phyloP scores from a whole-genome alignment of 2,888 invertebrate species.

The Schizotus pectinicornis region DNA sequence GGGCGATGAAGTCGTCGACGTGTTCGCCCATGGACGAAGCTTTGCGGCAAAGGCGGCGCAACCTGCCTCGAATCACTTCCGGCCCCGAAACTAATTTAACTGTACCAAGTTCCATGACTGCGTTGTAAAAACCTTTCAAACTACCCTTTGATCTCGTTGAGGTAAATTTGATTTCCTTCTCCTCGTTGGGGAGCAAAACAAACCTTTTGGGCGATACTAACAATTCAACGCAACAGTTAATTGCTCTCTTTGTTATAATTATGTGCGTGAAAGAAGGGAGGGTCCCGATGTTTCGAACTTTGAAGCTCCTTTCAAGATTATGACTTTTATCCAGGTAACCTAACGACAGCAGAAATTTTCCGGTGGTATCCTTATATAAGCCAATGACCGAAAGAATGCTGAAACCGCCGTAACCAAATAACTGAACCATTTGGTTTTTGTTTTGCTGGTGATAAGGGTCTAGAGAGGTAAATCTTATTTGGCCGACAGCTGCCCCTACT shows the following conservation, averaged over 20 bases:
- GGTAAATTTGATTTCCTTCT: conserved; percentile 44
- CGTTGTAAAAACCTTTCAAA: conserved; percentile 39
- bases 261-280: conserved; percentile 61
- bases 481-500: conserved; percentile 62
- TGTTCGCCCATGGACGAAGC: conserved; percentile 37
- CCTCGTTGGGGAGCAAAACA: conserved; percentile 48
- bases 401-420: conserved; percentile 68
- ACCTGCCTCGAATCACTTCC: conserved; percentile 51
- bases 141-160: conserved; percentile 50
- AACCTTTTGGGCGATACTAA: conserved; percentile 49
- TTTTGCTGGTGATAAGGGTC: conserved; percentile 44
- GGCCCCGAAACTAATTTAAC: conserved; percentile 51
- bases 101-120: conserved; percentile 52
- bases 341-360: conserved; percentile 64
- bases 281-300: conserved; percentile 64
- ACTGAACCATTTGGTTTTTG: conserved; percentile 54
- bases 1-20: conserved; percentile 40
- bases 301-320: conserved; percentile 59
- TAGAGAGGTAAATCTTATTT: conserved; percentile 62
- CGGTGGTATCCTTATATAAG: conserved; percentile 60
- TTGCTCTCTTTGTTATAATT: conserved; percentile 44
- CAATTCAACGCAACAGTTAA: conserved; percentile 38
- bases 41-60: conserved; percentile 47
- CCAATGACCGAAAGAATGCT: conserved; percentile 61
- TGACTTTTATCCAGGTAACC: conserved; percentile 54